A percentile compares a stretch with the other conserved stretches of the same genome.
Conservation (phyloP, 2,888 invertebrate genomes). For the Apeira syringaria region DNA sequence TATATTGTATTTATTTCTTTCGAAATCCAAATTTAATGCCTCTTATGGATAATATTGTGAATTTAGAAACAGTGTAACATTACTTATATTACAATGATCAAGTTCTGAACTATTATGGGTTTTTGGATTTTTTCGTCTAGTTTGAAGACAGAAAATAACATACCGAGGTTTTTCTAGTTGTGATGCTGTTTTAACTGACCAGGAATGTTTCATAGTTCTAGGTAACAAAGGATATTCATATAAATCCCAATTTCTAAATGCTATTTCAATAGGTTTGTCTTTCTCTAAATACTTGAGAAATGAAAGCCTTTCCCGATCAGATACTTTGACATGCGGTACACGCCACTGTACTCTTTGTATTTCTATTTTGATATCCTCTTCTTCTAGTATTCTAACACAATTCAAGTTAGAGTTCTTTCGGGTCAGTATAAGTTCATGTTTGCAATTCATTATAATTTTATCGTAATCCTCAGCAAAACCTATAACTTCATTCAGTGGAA, state of each 20-base stretch:
- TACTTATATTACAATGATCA: not conserved
- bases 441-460: slow-evolving; percentile 9
- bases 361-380: slow-evolving; percentile 1
- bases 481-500: slow-evolving; percentile 8
- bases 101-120: not conserved
- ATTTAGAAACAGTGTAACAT: not conserved
- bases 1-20: not conserved
- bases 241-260: slow-evolving; percentile 8
- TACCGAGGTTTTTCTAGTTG: not conserved
- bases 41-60: not conserved
- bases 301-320: slow-evolving; percentile 5
- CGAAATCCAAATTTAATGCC: not conserved
- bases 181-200: not conserved
- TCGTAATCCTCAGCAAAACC: slow-evolving; percentile 36
- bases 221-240: not conserved
- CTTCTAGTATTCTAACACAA: not conserved
- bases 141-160: not conserved
- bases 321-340: not conserved
- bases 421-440: slow-evolving; percentile 8
- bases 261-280: slow-evolving; percentile 5
- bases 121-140: not conserved
- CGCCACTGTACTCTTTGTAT: slow-evolving; percentile 9
- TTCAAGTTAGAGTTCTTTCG: slow-evolving; percentile 2
- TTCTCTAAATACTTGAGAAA: slow-evolving; percentile 13
- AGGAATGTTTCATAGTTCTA: not conserved